Evolutionary conservation across 2,113 vertebrate species (phyloP), one percentile per base, ranked within the genome.

Genomic region (Brachypteracias leptosomus): DNA sequence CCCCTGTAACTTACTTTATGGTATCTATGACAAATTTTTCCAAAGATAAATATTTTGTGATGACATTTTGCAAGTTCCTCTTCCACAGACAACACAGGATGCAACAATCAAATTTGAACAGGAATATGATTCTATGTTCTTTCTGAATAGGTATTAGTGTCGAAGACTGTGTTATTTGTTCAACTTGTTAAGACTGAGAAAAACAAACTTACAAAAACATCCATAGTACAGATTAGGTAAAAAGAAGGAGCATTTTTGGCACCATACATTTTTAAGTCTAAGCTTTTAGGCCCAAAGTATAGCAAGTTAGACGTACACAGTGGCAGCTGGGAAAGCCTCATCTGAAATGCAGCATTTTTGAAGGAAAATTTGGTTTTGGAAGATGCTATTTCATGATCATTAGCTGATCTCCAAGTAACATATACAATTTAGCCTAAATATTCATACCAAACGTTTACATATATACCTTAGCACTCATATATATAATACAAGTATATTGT

Each of bases 241-340:
- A 95, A 96, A 91, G 83, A 79, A 86, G 36, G 77, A 96, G 57
- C 87, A 67, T 95, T 97, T 98, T 98, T 98, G 98, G 98, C 98
- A 98, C 97, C 79, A 61, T 73, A 92, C 70, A 76, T 95, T 89
- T 96, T 95, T 49, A 96, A 95, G 94, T 85, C 58, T 55, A 95
- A 96, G 79, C 70, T 84, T 89, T 92, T 46, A 95, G 93, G 82
- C 87, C 89, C 59, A 26, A 89, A 88, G 71, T 90, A 71, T 70
- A 95, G 66, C 66, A 85, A 95, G 72, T 72, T 40, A 74, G 92
- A 96, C 3, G 35, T 79, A 95, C 79, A 88, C 88, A 96, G 91
- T 88, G 88, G 58, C 77, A 83, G 88, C 88, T 77, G 76, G n/a
- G 62, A 94, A 95, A 94, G 92, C 78, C 61, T 97, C 62, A 65